Base-by-base conservation (phyloP, 2,888 invertebrate genomes). In the Cataglyphis altisquamis region DNA sequence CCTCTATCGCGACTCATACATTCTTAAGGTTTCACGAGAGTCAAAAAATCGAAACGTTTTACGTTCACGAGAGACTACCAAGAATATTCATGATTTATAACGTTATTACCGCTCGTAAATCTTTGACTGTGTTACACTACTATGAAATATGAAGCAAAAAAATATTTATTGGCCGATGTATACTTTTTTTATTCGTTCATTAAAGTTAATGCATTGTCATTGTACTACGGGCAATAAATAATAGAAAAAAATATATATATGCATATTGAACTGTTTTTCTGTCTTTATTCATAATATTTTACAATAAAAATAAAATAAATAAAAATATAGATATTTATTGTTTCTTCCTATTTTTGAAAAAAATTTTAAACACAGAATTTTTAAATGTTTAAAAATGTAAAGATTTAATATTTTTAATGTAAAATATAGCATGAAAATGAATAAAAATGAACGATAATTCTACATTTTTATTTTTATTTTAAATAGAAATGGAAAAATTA, bases 141-240 rank as follows among this genome's bases (percentile, higher is more conserved):
- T 57, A 4, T 29, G 0, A 10, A 39, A 5, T 29, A 52, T 18
- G 4, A 62, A 32, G 15, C 64, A 12, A 25, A 25, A 60, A 72
- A 60, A 80, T 60, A 60, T 78, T 70, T 78, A 78, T 70, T 32
- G 32, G 32, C 8, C 41, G 32, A 57, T 70, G 15, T 60, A 3
- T 80, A 45, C 25, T 25, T 25, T 25, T 25, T 25, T 25, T 84
- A 70, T 64, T 41, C 55, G 32, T 55, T 75, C 68, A 75, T 87
- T 67, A 75, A 87, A 86, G 70, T 87, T 82, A 67, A 87, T 57
- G 52, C 52, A 41, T 66, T 75, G 62, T 52, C 55, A 60, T 48
- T 32, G 25, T 36, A 2, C 45, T 29, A 41, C 39, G 10, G 10
- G 39, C 64, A 70, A 78, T 64, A 62, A 48, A 41, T 8, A 36